Evolutionary conservation across 37 sponge, comb jelly and placozoan genomes (phyloP).

Genomic region (Chondrilla cf. caribensis): DNA sequence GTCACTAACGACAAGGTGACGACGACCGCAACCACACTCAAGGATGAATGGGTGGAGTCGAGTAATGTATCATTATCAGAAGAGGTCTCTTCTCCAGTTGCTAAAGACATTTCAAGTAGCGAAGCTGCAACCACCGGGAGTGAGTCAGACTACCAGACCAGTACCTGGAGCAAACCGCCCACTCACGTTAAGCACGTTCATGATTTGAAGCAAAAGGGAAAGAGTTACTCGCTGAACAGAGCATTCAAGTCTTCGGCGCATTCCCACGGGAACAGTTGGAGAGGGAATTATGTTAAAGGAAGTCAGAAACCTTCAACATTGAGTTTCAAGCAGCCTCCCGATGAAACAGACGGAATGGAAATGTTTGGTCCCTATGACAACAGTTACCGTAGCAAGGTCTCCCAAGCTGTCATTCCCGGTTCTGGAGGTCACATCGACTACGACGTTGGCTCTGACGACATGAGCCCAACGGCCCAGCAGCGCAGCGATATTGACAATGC

Average conservation of each 20-base stretch:
- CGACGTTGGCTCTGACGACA: conserved; percentile 1
- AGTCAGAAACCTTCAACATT: background rate
- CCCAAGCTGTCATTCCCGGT: background rate
- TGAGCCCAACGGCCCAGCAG: conserved; percentile 24
- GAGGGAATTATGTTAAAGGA: background rate
- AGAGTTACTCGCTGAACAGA: background rate
- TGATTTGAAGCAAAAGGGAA: background rate
- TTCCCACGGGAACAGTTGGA: background rate
- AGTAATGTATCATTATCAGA: too few relatives aligned
- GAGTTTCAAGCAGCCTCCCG: background rate
- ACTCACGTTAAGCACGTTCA: too few relatives aligned
- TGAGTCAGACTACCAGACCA: background rate
- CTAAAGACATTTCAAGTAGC: background rate
- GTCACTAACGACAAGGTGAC: too few relatives aligned
- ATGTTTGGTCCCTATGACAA: background rate
- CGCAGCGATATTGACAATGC: background rate
- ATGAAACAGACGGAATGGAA: background rate
- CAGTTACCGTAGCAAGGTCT: background rate
- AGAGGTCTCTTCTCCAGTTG: background rate
- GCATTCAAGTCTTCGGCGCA: background rate
- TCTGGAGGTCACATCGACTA: conserved; percentile 10
- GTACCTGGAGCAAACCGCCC: too few relatives aligned
- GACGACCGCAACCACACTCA: too few relatives aligned
- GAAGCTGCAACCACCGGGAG: background rate
- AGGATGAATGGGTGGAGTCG: too few relatives aligned